Evolutionary conservation across 2,888 invertebrate species (phyloP), one percentile per base, ranked within the genome.

Genomic region (Orthosia incerta): DNA sequence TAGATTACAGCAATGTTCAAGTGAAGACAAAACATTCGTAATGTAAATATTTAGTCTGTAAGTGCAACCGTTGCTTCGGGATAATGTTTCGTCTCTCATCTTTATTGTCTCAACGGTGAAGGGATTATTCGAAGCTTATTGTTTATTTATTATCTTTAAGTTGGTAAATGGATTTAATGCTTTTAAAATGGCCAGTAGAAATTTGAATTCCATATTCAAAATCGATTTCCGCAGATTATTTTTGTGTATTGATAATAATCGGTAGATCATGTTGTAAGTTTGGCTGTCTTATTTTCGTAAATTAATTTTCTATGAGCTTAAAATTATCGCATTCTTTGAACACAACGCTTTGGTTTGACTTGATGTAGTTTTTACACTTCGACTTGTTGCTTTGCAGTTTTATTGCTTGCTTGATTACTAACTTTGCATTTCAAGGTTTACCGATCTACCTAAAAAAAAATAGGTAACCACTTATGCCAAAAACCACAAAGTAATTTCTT

Each of bases 21-120:
- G 62, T 73, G 55, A 60, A 76, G 57, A 76, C 72, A 77, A 81
- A 72, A 71, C 69, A 74, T 45, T 75, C 18, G 66, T 61, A 39
- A 62, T 53, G 87, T 85, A 82, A 87, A 87, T 85, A 78, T 85
- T 82, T 76, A 65, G 62, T 82, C 64, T 80, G 68, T 63, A 63
- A 72, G 48, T 79, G 74, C 74, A 78, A 76, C 82, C 71, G 72
- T 68, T 57, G 68, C 74, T 61, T 73, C 45, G 59, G 50, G 51
- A 73, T 65, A 71, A 45, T 55, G 73, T 66, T 60, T 61, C 57
- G 56, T 71, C 50, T 83, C 61, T 55, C 56, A 51, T 80, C 51
- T 51, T 67, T 65, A 76, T 72, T 67, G 76, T 72, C 76, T 81
- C 57, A 23, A 60, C 57, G 68, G 46, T 63, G 53, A 57, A 65